A percentile compares a stretch with the other conserved stretches of the same genome.
These are phyloP conservation scores for Hemibagrus wyckioides DNA, from an alignment of 2,113 vertebrate genomes.

Conservation along the genomic window DNA sequence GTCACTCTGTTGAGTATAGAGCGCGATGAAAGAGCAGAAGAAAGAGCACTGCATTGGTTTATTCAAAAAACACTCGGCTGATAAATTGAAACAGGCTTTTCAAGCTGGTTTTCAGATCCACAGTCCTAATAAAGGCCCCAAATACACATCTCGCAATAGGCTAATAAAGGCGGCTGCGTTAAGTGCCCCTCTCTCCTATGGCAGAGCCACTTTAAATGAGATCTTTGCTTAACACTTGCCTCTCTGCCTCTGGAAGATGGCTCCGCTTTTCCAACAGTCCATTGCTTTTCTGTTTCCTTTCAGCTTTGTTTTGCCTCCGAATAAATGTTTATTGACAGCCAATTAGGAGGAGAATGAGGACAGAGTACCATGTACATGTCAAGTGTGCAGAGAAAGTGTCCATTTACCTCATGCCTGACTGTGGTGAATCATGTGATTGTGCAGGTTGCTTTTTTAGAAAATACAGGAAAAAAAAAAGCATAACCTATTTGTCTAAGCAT, in stretches of 20 bases:
- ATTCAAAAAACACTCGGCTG: constrained; percentile 77
- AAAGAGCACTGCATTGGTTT: constrained; percentile 75
- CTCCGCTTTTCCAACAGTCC: constrained; percentile 65
- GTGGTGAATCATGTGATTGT: constrained; percentile 33
- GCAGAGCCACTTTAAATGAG: constrained; percentile 75
- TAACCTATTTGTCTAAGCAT: constrained; percentile 34
- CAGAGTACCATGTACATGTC: constrained; percentile 71
- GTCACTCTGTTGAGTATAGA: constrained; percentile 68
- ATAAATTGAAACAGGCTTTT: constrained; percentile 78
- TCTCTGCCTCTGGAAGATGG: constrained; percentile 69
- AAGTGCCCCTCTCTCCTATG: constrained; percentile 73
- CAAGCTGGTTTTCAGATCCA: constrained; percentile 79
- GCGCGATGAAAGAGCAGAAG: constrained; percentile 76
- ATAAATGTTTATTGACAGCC: constrained; percentile 80
- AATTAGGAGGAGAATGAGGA: constrained; percentile 77
- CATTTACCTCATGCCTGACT: constrained; percentile 37
- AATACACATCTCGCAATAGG: constrained; percentile 71
- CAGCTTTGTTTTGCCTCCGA: constrained; percentile 77
- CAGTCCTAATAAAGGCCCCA: constrained; percentile 76
- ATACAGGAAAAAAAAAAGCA: not conserved
- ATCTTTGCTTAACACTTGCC: constrained; percentile 75
- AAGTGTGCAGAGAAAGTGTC: constrained; percentile 66
- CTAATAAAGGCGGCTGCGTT: constrained; percentile 72
- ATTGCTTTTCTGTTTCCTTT: constrained; percentile 73
- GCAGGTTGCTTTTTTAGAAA: constrained; percentile 28